Evolutionary conservation across 2,113 vertebrate species (phyloP).

Genomic region (Bettongia penicillata): DNA sequence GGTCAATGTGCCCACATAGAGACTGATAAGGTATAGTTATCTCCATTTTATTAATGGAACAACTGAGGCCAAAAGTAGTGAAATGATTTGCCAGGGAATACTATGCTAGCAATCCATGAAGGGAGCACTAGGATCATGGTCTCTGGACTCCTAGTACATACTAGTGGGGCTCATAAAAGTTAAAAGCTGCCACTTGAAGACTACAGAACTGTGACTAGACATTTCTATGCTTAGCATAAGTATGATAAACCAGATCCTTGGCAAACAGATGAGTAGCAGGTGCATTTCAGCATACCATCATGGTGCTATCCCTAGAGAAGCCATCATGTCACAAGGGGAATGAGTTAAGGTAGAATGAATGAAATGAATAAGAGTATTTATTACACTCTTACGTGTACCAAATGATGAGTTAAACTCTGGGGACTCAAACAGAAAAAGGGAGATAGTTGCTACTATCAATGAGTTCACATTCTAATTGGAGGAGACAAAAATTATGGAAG

Average conservation of each 20-base stretch:
- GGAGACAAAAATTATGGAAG: not conserved
- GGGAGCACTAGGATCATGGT: not conserved
- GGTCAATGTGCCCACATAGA: not conserved
- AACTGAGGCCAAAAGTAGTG: not conserved
- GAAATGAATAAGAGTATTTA: not conserved
- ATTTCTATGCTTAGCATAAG: not conserved
- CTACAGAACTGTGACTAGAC: not conserved
- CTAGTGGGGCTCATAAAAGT: not conserved
- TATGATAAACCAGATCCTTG: not conserved
- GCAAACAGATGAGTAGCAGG: not conserved
- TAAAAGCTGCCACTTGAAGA: not conserved
- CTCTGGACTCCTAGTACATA: not conserved
- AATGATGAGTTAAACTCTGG: not conserved
- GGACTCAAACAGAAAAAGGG: not conserved
- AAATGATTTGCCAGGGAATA: not conserved
- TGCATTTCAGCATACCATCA: not conserved
- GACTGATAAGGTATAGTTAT: not conserved
- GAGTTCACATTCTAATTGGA: not conserved
- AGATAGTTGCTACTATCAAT: not conserved
- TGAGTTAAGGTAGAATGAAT: not conserved
- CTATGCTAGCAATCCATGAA: not conserved
- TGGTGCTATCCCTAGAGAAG: not conserved
- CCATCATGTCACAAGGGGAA: not conserved
- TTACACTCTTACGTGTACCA: not conserved
- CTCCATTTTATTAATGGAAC: not conserved